These are phyloP conservation scores for Chloropsis cyanopogon DNA, from an alignment of 2,113 vertebrate species.

Conservation along the genomic window DNA sequence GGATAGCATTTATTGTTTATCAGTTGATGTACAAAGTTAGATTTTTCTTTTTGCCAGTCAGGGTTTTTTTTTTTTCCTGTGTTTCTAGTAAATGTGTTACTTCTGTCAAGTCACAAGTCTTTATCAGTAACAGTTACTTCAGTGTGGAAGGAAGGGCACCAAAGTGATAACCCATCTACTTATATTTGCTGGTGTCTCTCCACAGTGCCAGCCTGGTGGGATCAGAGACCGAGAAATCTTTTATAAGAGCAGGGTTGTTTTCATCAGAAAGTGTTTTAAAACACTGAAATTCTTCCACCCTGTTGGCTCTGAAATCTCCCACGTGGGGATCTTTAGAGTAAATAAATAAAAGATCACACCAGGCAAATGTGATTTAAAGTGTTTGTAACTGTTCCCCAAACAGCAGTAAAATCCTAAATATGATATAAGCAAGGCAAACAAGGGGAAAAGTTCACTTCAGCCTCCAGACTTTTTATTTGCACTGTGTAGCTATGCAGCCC, in stretches of 20 bases:
- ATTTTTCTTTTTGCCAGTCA: not conserved
- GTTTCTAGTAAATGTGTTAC: not conserved
- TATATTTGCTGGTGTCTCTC: not conserved
- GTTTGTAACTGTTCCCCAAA: slow-evolving; percentile 33
- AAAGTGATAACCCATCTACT: not conserved
- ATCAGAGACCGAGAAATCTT: not conserved
- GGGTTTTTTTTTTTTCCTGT: not conserved
- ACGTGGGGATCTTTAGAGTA: not conserved
- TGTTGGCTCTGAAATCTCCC: not conserved
- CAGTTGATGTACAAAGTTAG: not conserved
- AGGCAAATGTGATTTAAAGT: slow-evolving; percentile 33
- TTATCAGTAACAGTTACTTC: not conserved
- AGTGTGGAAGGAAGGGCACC: not conserved
- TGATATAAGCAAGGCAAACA: not conserved
- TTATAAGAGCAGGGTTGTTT: not conserved
- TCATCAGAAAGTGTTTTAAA: slow-evolving; percentile 4
- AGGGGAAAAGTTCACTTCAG: not conserved
- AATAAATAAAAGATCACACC: slow-evolving; percentile 46
- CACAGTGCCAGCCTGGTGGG: not conserved
- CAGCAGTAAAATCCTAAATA: slow-evolving; percentile 13
- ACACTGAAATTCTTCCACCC: not conserved
- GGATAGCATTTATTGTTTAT: not conserved
- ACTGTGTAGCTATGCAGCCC: not conserved
- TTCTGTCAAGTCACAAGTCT: not conserved
- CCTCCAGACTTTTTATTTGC: not conserved